Conservation (phyloP, 2,113 vertebrate genomes). For the Loxodonta africana region DNA sequence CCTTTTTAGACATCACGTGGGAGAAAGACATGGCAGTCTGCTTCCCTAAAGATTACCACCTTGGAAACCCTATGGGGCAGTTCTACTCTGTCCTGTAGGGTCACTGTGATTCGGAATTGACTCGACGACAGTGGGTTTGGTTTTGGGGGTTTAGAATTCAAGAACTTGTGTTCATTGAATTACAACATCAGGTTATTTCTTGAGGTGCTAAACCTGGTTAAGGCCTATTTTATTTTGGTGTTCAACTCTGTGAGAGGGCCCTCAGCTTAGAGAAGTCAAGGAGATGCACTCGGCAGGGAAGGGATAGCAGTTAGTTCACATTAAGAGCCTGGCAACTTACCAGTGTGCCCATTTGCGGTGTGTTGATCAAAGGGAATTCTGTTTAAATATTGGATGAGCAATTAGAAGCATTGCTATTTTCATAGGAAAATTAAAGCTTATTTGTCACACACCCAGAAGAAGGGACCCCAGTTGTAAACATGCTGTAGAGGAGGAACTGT, state of each 20-base stretch:
- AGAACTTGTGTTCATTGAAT: conserved; percentile 1
- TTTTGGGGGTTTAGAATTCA: not conserved
- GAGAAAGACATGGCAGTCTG: too few species aligned
- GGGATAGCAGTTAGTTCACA: not conserved
- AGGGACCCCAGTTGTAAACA: not conserved
- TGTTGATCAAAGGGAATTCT: not conserved
- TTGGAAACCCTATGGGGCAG: too few species aligned
- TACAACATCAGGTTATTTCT: conserved; percentile 51
- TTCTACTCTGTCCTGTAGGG: too few species aligned
- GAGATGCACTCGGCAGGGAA: not conserved
- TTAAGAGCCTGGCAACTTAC: not conserved
- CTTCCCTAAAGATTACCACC: too few species aligned
- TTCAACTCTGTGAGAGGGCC: not conserved
- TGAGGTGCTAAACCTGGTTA: not conserved
- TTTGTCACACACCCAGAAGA: not conserved
- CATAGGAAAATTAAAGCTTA: not conserved
- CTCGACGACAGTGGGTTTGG: too few species aligned
- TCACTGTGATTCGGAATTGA: too few species aligned
- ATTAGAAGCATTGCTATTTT: not conserved
- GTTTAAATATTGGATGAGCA: not conserved
- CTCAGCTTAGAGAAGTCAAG: not conserved
- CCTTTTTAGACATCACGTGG: not conserved
- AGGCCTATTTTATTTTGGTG: not conserved
- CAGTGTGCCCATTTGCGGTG: not conserved
- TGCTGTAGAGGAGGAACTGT: not conserved